Evolutionary conservation across 2,113 vertebrate genomes (phyloP), one percentile per base, ranked within the genome.

Genomic region (Amia ocellicauda): DNA sequence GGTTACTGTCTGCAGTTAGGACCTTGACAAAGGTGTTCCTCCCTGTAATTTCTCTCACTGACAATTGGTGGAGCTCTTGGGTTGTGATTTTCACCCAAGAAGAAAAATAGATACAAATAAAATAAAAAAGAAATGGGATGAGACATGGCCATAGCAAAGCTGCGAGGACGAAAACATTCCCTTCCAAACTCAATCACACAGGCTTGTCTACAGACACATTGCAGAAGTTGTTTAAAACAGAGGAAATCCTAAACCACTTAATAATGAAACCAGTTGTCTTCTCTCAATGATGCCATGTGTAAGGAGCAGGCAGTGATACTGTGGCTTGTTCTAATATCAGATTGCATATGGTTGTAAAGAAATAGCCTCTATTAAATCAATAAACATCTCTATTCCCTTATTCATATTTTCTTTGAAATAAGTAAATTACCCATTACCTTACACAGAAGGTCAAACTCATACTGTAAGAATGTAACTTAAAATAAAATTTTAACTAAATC

Each of bases 51-150:
- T 27, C 51, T 14, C 9, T 22, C 7, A 54, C 42, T 3, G 47
- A 58, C 75, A 74, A 50, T 47, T 74, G 74, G 74, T 60, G 74
- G 74, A 74, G 74, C 74, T 77, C 75, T 77, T 63, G 69, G 64
- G 59, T 71, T 74, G 61, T 64, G 55, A 43, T 63, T 71, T 24
- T 51, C 55, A 43, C 2, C 26, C 22, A 20, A 22, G 52, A 27
- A 22, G 40, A 28, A 50, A 26, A 29, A 24, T n/a, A 4, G 13
- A 10, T 50, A 22, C 42, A 36, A 17, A 20, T 4, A 27, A 16
- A 42, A 43, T 13, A 23, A 26, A 26, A 40, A 9, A 19, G 26
- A 45, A 26, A n/a, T 47, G 27, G 16, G 20, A 53, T 16, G 19
- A 42, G 42, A n/a, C 26, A 45, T 24, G 47, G 27, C 11, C n/a